Base-by-base conservation (phyloP, 2,113 vertebrate genomes). In the Chunga burmeisteri region DNA sequence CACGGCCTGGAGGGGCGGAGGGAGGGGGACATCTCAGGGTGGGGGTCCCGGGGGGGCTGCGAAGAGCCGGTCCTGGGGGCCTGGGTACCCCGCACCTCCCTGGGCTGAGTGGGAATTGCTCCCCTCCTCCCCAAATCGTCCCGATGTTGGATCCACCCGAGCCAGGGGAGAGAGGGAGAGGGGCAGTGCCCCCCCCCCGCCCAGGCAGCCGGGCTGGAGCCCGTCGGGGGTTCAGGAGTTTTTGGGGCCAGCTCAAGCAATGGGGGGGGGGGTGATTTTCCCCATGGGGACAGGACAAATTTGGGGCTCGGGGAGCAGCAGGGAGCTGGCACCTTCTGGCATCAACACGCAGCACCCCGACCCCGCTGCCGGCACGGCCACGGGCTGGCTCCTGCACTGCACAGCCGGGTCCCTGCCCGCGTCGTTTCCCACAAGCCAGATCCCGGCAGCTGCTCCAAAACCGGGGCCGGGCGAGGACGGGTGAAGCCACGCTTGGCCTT, bases 1-100 rank as follows among this genome's bases (percentile, higher is more conserved):
- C 10, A 99, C 98, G 0, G 98, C 98, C 99, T 99, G 94, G 21
- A 80, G 47, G 21, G 52, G 53, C 5, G 17, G 44, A 71, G 17
- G 8, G 13, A 23, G 15, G 8, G 10, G 4, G 47, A 1, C n/a
- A n/a, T 89, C 27, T 90, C 36, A 81, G 55, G 27, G 16, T 2
- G 5, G 38, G 62, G 53, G 62, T 46, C 52, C 19, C 6, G 1
- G 5, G 5, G 68, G 61, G 26, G n/a, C 15, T 44, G 22, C 9
- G 3, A 42, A 38, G 22, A 40, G 23, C 47, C 47, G 1, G 0
- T 18, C 14, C 36, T 1, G 0, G 34, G 74, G 10, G 13, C 50
- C 12, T 4, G 2, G 38, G 23, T 4, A 14, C 16, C 59, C 53
- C 1, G 0, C 38, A 14, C 4, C 70, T 20, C 59, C 55, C 38